phyloP scores from a whole-genome alignment of 1,140 invertebrate genomes.

The Armadillidium nasatum region DNA sequence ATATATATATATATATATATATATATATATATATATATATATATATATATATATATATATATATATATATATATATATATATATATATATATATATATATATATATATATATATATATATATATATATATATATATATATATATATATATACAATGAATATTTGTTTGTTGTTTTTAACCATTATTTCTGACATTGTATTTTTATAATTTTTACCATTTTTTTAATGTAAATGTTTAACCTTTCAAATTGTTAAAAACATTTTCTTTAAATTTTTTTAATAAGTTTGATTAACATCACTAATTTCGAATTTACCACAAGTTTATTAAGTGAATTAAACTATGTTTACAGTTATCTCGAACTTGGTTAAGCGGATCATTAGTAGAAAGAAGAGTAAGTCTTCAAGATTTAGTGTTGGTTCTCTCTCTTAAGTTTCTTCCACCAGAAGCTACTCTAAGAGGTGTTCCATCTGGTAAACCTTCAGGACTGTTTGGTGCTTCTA shows the following conservation, averaged over 20 bases:
- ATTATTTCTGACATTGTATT: too few species aligned
- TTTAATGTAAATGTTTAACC: too few species aligned
- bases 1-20: conserved; percentile 11
- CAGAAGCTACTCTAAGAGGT: conserved; percentile 70
- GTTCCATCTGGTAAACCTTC: conserved; percentile 76
- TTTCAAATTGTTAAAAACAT: conserved; percentile 6
- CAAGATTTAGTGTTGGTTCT: conserved; percentile 55
- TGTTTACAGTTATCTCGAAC: conserved; percentile 40
- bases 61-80: conserved; percentile 4
- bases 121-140: too few species aligned
- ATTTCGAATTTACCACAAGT: too few species aligned
- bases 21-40: conserved; percentile 11
- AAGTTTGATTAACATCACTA: too few species aligned
- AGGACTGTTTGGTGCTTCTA: conserved; percentile 78
- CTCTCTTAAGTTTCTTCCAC: conserved; percentile 67
- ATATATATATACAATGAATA: too few species aligned
- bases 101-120: conserved; percentile 11
- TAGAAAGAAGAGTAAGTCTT: conserved; percentile 46
- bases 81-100: conserved; percentile 11
- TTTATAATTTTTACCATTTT: too few species aligned
- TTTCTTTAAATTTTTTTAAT: background rate
- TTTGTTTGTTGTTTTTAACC: too few species aligned
- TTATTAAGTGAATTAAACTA: too few species aligned
- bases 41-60: conserved; percentile 11
- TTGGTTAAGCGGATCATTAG: conserved; percentile 47